Base-by-base conservation (phyloP, 2,797 vertebrate genomes). In the Benthosema pterotum region DNA sequence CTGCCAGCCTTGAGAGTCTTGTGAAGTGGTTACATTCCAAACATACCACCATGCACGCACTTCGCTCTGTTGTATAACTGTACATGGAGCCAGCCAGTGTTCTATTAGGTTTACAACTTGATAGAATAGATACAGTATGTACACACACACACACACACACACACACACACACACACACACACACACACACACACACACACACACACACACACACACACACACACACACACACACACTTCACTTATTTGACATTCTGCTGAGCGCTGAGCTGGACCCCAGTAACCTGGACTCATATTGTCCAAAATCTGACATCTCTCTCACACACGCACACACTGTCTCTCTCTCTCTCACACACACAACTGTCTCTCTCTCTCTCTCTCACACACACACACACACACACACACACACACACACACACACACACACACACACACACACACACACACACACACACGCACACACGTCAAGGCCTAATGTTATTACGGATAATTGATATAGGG, bases 41-140 rank as follows among this genome's bases (percentile, higher is more conserved):
- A 32, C 52, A 4, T 18, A 43, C 45, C 51, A 43, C 45, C 51
- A 4, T 16, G 38, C 38, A 52, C 2, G 18, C 68, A 11, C 49
- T 0, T 4, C 62, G 22, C 60, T 6, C 25, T 28, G 64, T 84
- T 88, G 51, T 64, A 18, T 81, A 88, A 88, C 70, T 64, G 56
- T 72, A 71, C 19, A 56, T 63, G 60, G 58, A 59, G 71, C 51
- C 52, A 59, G 71, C 51, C 52, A 46, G 18, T 9, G 3, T 17
- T 11, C 22, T 74, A 76, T 73, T 82, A 38, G 78, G 77, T 83
- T 83, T 57, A 72, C 63, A 51, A 52, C 56, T 52, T 25, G 2
- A 52, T 18, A n/a, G 11, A 19, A 38, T 32, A 32, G 28, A 32
- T 38, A 38, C 32, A 38, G 32, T 17, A 16, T 15, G 50, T 15